A percentile compares a stretch with the other conserved stretches of the same genome.
Conservation (phyloP, 2,888 invertebrate genomes). For the Lomographa bimaculata region DNA sequence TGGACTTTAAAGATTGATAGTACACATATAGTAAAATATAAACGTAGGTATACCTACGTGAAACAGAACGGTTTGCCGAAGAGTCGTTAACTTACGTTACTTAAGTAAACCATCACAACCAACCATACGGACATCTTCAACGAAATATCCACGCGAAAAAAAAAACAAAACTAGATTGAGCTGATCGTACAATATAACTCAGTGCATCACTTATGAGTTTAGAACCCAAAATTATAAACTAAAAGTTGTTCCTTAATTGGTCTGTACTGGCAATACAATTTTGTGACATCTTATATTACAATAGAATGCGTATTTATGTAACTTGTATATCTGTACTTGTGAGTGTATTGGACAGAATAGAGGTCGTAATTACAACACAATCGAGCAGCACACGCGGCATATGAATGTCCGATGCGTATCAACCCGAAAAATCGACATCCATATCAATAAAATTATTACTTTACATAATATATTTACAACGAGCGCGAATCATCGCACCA, state of each 20-base stretch:
- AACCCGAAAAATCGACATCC: conserved; percentile 54
- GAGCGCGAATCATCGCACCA: conserved; percentile 67
- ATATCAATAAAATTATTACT: conserved; percentile 72
- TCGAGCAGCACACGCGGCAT: conserved; percentile 26
- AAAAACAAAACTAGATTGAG: conserved; percentile 69
- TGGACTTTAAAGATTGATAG: conserved; percentile 49
- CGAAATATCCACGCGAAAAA: conserved; percentile 66
- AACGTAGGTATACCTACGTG: conserved; percentile 55
- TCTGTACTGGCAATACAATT: conserved; percentile 75
- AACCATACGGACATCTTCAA: conserved; percentile 81
- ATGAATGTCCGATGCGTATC: conserved; percentile 42
- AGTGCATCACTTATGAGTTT: conserved; percentile 68
- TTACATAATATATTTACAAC: conserved; percentile 81
- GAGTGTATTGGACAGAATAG: conserved; percentile 77
- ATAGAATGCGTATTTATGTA: conserved; percentile 68
- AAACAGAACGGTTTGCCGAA: conserved; percentile 68
- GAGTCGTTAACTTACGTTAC: conserved; percentile 70
- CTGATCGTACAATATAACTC: conserved; percentile 60
- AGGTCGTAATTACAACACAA: conserved; percentile 60
- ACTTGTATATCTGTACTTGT: conserved; percentile 72
- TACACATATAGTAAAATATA: conserved; percentile 63
- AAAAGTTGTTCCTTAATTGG: conserved; percentile 65
- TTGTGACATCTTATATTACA: conserved; percentile 74
- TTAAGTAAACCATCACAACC: conserved; percentile 84
- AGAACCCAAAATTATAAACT: conserved; percentile 68